Conservation (phyloP, 2,888 invertebrate genomes). For the Meliscaeva auricollis region DNA sequence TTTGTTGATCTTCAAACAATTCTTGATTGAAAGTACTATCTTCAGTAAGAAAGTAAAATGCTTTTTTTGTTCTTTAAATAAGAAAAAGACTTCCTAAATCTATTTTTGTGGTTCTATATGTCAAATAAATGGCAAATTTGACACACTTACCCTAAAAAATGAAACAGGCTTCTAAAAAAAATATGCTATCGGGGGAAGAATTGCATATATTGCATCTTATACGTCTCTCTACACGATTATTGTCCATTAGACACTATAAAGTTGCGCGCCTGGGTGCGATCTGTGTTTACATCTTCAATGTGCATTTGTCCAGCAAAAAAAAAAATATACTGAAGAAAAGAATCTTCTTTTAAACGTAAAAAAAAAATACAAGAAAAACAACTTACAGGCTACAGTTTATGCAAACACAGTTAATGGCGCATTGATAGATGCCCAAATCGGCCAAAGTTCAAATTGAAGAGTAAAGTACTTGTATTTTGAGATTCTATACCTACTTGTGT, state of each 20-base stretch:
- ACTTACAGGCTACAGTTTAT: constrained; percentile 45
- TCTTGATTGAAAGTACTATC: no score
- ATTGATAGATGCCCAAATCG: constrained; percentile 69
- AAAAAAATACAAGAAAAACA: neutral
- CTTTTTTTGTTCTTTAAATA: no score
- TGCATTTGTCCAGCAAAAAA: constrained; percentile 43
- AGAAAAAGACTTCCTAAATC: neutral
- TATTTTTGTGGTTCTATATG: no score
- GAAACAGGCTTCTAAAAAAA: neutral
- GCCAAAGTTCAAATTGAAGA: constrained; percentile 67
- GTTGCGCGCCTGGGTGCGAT: constrained; percentile 30
- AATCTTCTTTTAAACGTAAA: constrained; percentile 13
- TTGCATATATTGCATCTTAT: neutral
- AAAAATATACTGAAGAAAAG: neutral
- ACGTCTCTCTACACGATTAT: constrained; percentile 39
- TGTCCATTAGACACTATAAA: constrained; percentile 58
- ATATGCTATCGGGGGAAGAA: constrained; percentile 52
- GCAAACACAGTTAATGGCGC: constrained; percentile 59
- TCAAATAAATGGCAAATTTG: neutral
- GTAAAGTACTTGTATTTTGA: constrained; percentile 59
- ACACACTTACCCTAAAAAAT: constrained; percentile 6
- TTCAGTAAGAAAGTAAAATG: no score
- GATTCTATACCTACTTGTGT: constrained; percentile 21
- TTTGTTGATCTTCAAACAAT: no score
- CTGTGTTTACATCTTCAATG: constrained; percentile 59